Evolutionary conservation across 2,888 invertebrate species (phyloP).

Genomic region (Choreutis nemorana): DNA sequence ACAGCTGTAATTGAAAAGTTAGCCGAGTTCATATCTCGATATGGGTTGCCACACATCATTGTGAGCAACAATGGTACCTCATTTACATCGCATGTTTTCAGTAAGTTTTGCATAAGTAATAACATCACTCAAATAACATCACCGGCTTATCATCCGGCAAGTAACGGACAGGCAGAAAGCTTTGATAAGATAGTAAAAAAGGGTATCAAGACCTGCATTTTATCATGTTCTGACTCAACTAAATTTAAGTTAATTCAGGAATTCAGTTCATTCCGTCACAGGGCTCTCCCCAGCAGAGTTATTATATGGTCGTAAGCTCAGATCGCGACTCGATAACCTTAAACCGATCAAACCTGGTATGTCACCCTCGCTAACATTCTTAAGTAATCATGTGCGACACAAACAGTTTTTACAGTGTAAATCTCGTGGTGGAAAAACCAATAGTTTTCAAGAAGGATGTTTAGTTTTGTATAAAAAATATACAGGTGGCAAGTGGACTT

Average conservation of each 20-base stretch:
- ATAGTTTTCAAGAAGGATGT: not conserved
- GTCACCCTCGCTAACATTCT: not conserved
- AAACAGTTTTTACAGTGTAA: slow-evolving; percentile 7
- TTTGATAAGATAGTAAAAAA: slow-evolving; percentile 13
- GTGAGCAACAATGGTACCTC: not conserved
- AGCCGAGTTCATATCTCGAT: slow-evolving; percentile 15
- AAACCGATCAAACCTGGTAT: slow-evolving; percentile 3
- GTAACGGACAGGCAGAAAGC: slow-evolving; percentile 11
- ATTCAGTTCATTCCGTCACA: slow-evolving; percentile 8
- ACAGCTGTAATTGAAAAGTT: slow-evolving; percentile 13
- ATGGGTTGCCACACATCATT: slow-evolving; percentile 11
- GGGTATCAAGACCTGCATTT: slow-evolving; percentile 4
- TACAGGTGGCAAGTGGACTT: not conserved
- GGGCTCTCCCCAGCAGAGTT: slow-evolving; percentile 12
- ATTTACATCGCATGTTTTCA: not conserved
- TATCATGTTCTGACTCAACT: not conserved
- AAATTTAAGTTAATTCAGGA: slow-evolving; percentile 6
- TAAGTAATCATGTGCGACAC: not conserved
- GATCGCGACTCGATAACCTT: slow-evolving; percentile 10
- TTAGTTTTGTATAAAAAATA: not conserved
- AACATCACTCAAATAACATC: slow-evolving; percentile 7
- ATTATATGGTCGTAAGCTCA: slow-evolving; percentile 9
- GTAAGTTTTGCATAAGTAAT: not conserved
- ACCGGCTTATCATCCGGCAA: slow-evolving; percentile 8
- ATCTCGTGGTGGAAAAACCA: slow-evolving; percentile 1